Percentiles rank a stretch among this genome's conserved stretches.
These are phyloP conservation scores for Ormia ochracea DNA, from an alignment of 2,888 invertebrate genomes.

Conservation along the genomic window DNA sequence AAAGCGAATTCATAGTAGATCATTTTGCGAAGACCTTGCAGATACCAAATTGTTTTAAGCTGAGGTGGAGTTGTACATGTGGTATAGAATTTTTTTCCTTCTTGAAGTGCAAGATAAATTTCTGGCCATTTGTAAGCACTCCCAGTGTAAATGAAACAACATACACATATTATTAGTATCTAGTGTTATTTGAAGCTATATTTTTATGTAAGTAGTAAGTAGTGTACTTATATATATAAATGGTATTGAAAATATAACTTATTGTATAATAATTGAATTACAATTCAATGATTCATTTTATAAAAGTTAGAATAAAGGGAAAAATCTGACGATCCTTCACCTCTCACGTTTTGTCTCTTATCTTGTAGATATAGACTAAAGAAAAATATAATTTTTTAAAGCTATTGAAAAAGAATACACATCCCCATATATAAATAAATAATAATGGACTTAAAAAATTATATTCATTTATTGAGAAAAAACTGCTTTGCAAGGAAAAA, in stretches of 20 bases:
- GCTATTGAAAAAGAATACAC: background rate
- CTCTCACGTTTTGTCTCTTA: background rate
- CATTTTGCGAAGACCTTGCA: too few relatives aligned
- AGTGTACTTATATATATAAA: too few relatives aligned
- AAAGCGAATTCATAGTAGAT: too few relatives aligned
- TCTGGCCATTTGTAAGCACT: background rate
- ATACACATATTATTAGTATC: conserved; percentile 11
- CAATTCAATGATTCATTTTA: too few relatives aligned
- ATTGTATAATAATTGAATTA: background rate
- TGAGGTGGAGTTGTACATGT: too few relatives aligned
- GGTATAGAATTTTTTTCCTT: too few relatives aligned
- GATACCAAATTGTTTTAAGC: too few relatives aligned
- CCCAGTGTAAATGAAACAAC: background rate
- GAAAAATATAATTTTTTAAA: background rate
- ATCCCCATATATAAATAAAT: background rate
- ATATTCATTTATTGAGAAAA: too few relatives aligned
- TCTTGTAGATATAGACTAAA: background rate
- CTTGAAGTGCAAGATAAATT: too few relatives aligned
- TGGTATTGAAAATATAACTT: background rate
- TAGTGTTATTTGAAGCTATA: conserved; percentile 50
- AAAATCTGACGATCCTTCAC: background rate
- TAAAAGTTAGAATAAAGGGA: too few relatives aligned
- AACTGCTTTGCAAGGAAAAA: too few relatives aligned
- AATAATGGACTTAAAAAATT: background rate
- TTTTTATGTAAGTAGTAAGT: background rate